Percentiles rank a stretch among this genome's conserved stretches.
Evolutionary conservation across 2,888 invertebrate genomes (phyloP).

Genomic region (Acanthosepion pharaonis): DNA sequence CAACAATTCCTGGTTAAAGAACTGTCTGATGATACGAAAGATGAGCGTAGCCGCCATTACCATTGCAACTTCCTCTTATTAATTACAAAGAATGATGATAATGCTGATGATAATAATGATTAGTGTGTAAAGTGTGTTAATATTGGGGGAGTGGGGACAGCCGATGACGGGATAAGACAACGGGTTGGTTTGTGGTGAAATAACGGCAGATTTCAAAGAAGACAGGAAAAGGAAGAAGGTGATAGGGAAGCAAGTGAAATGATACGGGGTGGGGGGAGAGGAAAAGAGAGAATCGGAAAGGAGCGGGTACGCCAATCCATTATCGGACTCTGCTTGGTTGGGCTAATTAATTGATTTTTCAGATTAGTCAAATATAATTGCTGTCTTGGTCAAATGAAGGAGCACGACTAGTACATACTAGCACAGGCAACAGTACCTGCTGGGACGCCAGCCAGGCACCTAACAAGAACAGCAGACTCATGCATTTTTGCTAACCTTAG

Average conservation of each 20-base stretch:
- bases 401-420: neutral
- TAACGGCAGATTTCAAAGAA: neutral
- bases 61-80: neutral
- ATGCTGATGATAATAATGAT: neutral
- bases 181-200: neutral
- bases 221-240: neutral
- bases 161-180: neutral
- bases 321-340: constrained; percentile 38
- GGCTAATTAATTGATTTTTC: constrained; percentile 41
- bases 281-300: neutral
- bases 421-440: neutral
- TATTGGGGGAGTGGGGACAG: neutral
- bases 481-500: neutral
- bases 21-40: neutral
- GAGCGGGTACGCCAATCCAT: neutral
- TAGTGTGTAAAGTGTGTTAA: neutral
- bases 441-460: constrained; percentile 16
- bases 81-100: neutral
- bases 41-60: neutral
- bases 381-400: constrained; percentile 37
- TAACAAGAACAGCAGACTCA: neutral
- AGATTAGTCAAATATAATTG: constrained; percentile 37
- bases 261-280: neutral
- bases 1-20: neutral
- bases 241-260: neutral